Base-by-base conservation (phyloP, 2,888 invertebrate species). In the Platycheirus rosarum region DNA sequence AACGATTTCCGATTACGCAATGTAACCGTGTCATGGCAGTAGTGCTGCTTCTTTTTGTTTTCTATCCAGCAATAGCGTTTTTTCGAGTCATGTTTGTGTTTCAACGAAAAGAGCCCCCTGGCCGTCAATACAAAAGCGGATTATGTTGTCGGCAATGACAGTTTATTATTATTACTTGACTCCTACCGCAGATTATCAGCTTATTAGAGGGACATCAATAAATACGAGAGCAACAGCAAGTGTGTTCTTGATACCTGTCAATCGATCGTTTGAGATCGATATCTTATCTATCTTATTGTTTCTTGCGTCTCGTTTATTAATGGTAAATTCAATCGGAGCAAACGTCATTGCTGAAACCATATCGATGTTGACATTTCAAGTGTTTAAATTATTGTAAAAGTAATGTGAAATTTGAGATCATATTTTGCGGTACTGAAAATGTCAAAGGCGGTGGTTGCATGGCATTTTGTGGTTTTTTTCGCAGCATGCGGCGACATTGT, bases 1-100 rank as follows among this genome's bases (percentile, higher is more conserved):
- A 76, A 76, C 70, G 62, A 74, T 79, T 79, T 79, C 69, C 69
- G 63, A 79, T 79, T 79, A 69, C 63, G 57, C 79, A 79, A 77
- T 35, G 29, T 60, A 65, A 44, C 6, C 68, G 48, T 55, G 62
- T 32, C 37, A 62, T 42, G 42, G 35, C 20, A 16, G 8, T 37
- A 23, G 46, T 16, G 26, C 63, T 23, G 37, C 29, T 16, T 18
- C 32, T 42, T 49, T 29, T 57, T 57, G 11, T 20, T 8, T 20
- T 23, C 9, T 18, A n/a, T 9, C 32, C 13, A 32, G 29, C 8
- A n/a, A n/a, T n/a, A n/a, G n/a, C n/a, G n/a, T n/a, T 32, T 57
- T 23, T 6, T 40, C 23, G 11, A 40, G 16, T 14, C 62, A 26
- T 26, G 49, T 57, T 32, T 26, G 7, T 11, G 40, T 23, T 16